These are phyloP conservation scores for Schizotus pectinicornis DNA, from an alignment of 2,888 invertebrate species.

Conservation along the genomic window DNA sequence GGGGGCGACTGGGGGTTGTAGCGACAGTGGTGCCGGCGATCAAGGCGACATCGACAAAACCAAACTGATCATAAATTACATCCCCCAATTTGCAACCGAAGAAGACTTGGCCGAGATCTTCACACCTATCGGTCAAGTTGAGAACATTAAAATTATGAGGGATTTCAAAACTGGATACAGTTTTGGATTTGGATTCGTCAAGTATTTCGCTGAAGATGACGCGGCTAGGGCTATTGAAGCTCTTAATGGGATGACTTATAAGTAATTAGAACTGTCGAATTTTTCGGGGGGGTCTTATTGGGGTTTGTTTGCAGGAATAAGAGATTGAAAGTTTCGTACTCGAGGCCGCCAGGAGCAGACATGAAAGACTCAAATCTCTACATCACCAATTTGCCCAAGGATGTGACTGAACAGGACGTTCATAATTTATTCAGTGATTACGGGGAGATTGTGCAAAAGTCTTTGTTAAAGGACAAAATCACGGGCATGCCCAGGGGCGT, in stretches of 20 bases:
- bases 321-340: constrained; percentile 91
- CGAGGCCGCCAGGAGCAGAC: constrained; percentile 88
- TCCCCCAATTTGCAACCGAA: constrained; percentile 93
- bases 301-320: constrained; percentile 72
- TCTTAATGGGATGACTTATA: constrained; percentile 72
- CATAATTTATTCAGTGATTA: constrained; percentile 86
- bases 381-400: constrained; percentile 89
- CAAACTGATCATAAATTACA: constrained; percentile 94
- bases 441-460: constrained; percentile 91
- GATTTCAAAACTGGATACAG: constrained; percentile 91
- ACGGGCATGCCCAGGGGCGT: constrained; percentile 89
- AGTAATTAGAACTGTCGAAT: constrained; percentile 36
- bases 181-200: constrained; percentile 95
- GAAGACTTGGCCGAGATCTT: constrained; percentile 90
- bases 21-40: constrained; percentile 52
- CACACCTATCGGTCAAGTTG: constrained; percentile 85
- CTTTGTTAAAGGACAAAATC: constrained; percentile 86
- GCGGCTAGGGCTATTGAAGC: constrained; percentile 85
- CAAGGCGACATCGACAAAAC: constrained; percentile 60
- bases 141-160: constrained; percentile 90
- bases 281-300: background rate
- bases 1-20: constrained; percentile 4
- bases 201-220: constrained; percentile 85
- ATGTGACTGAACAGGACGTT: constrained; percentile 82
- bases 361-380: constrained; percentile 95